These are phyloP conservation scores for Aplodontia rufa DNA, from an alignment of 2,113 vertebrate genomes.

Conservation along the genomic window DNA sequence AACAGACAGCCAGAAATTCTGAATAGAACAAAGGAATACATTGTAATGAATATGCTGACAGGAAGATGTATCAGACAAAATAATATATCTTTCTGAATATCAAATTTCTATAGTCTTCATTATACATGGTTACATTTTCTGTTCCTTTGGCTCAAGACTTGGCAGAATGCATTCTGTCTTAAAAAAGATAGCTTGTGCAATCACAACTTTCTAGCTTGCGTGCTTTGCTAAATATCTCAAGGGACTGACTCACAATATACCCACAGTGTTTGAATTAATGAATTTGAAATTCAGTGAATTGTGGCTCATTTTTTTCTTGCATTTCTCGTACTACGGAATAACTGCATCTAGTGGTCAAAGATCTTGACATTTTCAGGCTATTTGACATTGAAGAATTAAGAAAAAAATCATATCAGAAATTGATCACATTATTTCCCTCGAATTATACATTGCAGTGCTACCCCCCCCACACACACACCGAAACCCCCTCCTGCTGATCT, in stretches of 20 bases:
- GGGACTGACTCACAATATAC: not conserved
- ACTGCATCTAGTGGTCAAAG: slow-evolving; percentile 45
- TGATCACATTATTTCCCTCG: not conserved
- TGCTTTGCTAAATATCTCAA: slow-evolving; percentile 22
- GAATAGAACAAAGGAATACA: slow-evolving; percentile 43
- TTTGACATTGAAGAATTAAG: slow-evolving; percentile 44
- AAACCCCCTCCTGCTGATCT: no score
- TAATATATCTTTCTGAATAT: slow-evolving; percentile 8
- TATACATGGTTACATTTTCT: slow-evolving; percentile 37
- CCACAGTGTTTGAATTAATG: slow-evolving; percentile 45
- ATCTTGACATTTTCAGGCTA: slow-evolving; percentile 63
- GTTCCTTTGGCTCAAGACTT: slow-evolving; percentile 20
- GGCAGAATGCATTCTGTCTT: slow-evolving; percentile 4
- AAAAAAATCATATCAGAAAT: slow-evolving; percentile 40
- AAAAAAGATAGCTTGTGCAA: slow-evolving; percentile 1
- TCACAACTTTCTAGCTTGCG: slow-evolving; percentile 25
- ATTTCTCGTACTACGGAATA: slow-evolving; percentile 54
- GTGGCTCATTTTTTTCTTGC: slow-evolving; percentile 48
- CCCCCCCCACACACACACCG: slow-evolving; percentile 19
- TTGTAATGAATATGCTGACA: slow-evolving; percentile 38
- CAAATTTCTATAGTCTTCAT: slow-evolving; percentile 29
- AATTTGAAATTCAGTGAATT: not conserved
- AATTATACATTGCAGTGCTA: slow-evolving; percentile 43
- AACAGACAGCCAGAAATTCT: slow-evolving; percentile 60
- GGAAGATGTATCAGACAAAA: slow-evolving; percentile 48